Base-by-base conservation (phyloP, 2,888 invertebrate species). In the Villa cingulata region DNA sequence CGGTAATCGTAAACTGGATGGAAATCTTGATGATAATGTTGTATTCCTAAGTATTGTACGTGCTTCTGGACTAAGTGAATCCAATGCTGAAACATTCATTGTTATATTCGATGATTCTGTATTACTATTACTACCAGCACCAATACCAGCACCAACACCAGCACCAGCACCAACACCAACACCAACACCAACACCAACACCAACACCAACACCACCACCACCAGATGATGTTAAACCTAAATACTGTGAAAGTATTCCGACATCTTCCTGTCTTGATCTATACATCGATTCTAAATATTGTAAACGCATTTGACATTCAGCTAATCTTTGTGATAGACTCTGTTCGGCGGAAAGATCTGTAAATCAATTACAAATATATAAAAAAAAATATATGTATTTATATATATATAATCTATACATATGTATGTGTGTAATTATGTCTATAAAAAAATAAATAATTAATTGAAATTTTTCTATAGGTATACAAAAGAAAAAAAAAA, bases 201-300 rank as follows among this genome's bases (percentile, higher is more conserved):
- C 23, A 23, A 4, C 23, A 23, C 23, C 23, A 32, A 29, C 37
- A 23, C 43, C 43, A 7, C 29, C 29, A 29, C 29, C 29, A 32
- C 29, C 41, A 15, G 41, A 41, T 10, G 48, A 41, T 3, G 52
- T 62, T 51, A 74, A 70, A 40, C 75, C 74, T 49, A 83, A 70
- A 58, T 82, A 81, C 59, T 79, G 80, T 0, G 80, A 75, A 20
- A 86, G 66, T 48, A 79, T 70, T 51, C 81, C 77, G 9, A 88
- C 75, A 61, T 88, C 86, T 62, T 85, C 85, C 60, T 85, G 82
- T 14, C 83, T 73, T 4, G 80, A 77, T 19, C 83, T 72, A 65
- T 86, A 87, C 72, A 86, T 79, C 17, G 83, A 77, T 61, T 88
- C 85, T 39, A 89, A 70, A 61, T 84, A 85, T 61, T 85, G 81